Percentiles rank a stretch among this genome's conserved stretches.
phyloP scores from a whole-genome alignment of 2,888 invertebrate genomes.

The Notodonta ziczac region DNA sequence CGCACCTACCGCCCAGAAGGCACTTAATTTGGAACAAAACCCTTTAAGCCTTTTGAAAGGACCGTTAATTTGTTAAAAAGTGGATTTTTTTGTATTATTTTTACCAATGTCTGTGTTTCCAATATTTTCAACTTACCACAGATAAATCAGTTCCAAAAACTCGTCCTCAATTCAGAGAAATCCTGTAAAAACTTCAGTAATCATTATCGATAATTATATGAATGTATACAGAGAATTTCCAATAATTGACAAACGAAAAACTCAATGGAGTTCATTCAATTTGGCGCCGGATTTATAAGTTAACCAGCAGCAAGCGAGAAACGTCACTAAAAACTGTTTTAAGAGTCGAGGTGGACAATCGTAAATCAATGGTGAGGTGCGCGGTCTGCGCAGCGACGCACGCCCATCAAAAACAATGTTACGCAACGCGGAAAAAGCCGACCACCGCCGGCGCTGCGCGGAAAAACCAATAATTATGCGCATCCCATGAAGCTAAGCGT shows the following conservation, averaged over 20 bases:
- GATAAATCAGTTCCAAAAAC: slow-evolving; percentile 7
- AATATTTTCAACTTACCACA: too few species aligned
- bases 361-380: slow-evolving; percentile 64
- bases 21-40: slow-evolving; percentile 64
- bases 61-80: slow-evolving; percentile 1
- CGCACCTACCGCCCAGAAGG: slow-evolving; percentile 37
- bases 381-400: slow-evolving; percentile 45
- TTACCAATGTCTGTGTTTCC: not conserved
- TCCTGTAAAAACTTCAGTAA: slow-evolving; percentile 46
- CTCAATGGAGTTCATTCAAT: slow-evolving; percentile 72
- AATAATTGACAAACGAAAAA: slow-evolving; percentile 63
- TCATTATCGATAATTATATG: slow-evolving; percentile 50
- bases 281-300: slow-evolving; percentile 80
- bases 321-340: slow-evolving; percentile 68
- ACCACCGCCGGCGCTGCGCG: slow-evolving; percentile 69
- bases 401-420: slow-evolving; percentile 71
- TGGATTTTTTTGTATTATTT: not conserved
- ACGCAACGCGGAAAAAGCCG: slow-evolving; percentile 74
- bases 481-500: slow-evolving; percentile 74
- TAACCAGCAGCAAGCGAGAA: slow-evolving; percentile 69
- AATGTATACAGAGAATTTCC: slow-evolving; percentile 56
- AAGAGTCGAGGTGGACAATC: slow-evolving; percentile 67
- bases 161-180: slow-evolving; percentile 48
- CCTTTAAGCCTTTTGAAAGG: slow-evolving; percentile 43
- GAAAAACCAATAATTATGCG: slow-evolving; percentile 80